phyloP scores from a whole-genome alignment of 1,140 invertebrate genomes.

The Drosophila mojavensis region DNA sequence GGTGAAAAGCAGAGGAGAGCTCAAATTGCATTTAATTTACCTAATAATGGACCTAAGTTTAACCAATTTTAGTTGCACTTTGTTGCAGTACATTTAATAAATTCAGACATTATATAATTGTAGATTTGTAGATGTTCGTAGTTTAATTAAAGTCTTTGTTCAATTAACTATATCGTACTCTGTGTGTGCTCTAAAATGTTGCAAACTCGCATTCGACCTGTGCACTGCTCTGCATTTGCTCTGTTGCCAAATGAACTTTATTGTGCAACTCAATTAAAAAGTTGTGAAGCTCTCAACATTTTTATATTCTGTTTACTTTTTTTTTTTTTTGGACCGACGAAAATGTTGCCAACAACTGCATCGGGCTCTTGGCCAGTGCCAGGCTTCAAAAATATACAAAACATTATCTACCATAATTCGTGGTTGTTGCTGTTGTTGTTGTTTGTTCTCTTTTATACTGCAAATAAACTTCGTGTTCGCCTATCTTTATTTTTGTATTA shows the following conservation, averaged over 20 bases:
- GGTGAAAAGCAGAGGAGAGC: too few relatives aligned
- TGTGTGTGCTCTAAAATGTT: too few relatives aligned
- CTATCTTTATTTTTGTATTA: slow-evolving; percentile 12
- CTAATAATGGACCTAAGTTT: neutral
- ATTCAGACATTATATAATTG: too few relatives aligned
- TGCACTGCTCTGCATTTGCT: neutral
- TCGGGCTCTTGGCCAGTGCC: neutral
- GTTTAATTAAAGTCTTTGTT: too few relatives aligned
- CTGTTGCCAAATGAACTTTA: slow-evolving; percentile 25
- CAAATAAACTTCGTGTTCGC: slow-evolving; percentile 46
- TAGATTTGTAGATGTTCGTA: too few relatives aligned
- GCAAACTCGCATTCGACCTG: neutral
- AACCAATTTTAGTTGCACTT: too few relatives aligned
- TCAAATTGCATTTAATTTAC: slow-evolving; percentile 21
- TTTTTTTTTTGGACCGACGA: slow-evolving; percentile 14
- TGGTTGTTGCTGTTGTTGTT: slow-evolving; percentile 24
- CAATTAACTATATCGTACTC: too few relatives aligned
- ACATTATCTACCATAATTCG: slow-evolving; percentile 25
- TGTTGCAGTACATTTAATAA: too few relatives aligned
- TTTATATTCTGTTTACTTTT: neutral
- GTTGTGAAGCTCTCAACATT: slow-evolving; percentile 25
- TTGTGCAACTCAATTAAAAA: slow-evolving; percentile 45
- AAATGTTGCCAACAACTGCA: slow-evolving; percentile 16
- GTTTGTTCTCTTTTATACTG: slow-evolving; percentile 30
- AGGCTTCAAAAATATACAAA: slow-evolving; percentile 41